These are phyloP conservation scores for Premnoplex brunnescens DNA, from an alignment of 2,797 vertebrate genomes.

Conservation along the genomic window DNA sequence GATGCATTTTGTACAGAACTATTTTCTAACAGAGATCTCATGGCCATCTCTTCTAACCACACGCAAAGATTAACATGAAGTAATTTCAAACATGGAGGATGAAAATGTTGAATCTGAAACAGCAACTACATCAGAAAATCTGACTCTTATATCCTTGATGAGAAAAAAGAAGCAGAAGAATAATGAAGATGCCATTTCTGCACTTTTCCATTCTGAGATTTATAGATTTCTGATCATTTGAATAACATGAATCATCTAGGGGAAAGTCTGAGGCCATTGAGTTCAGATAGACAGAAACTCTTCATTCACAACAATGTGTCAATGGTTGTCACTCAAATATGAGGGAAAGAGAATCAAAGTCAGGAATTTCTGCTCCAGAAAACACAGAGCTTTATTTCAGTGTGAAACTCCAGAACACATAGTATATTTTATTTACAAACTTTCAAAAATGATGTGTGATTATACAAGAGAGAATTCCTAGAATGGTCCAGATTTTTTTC, in stretches of 20 bases:
- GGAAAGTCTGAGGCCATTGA: not conserved
- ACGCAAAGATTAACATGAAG: not conserved
- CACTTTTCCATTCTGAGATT: slow-evolving; percentile 5
- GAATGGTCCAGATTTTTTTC: not conserved
- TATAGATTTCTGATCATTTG: slow-evolving; percentile 17
- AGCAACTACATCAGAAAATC: not conserved
- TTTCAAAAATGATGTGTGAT: not conserved
- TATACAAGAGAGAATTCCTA: not conserved
- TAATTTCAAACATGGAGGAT: not conserved
- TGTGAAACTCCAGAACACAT: not conserved
- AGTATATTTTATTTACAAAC: not conserved
- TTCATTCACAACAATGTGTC: not conserved
- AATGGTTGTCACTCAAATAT: not conserved
- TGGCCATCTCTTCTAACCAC: not conserved
- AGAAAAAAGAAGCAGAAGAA: not conserved
- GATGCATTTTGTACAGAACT: not conserved
- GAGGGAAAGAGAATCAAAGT: not conserved
- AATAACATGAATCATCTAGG: slow-evolving; percentile 3
- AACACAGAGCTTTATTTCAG: not conserved
- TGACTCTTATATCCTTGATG: not conserved
- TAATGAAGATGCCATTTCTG: slow-evolving; percentile 15
- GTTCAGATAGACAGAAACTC: slow-evolving; percentile 19
- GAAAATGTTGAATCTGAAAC: not conserved
- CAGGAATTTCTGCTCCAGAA: not conserved
- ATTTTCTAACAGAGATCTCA: not conserved